Percentiles rank a stretch among this genome's conserved stretches.
These are phyloP conservation scores for Mnemiopsis leidyi DNA, from an alignment of 37 sponge, comb jelly and placozoan genomes.

Conservation along the genomic window DNA sequence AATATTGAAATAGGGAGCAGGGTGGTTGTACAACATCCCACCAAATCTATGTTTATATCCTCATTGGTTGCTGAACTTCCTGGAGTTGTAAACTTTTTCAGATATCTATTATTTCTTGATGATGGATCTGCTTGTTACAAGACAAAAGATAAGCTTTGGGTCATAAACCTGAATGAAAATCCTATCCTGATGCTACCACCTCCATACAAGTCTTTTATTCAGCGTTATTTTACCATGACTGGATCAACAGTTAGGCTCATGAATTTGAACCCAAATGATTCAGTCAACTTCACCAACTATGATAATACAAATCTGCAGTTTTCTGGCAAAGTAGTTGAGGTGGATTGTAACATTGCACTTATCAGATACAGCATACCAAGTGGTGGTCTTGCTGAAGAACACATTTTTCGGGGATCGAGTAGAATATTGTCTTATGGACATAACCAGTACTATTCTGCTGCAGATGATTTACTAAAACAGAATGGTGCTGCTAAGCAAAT, in stretches of 20 bases:
- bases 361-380: conserved; percentile 27
- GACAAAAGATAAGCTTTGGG: conserved; percentile 59
- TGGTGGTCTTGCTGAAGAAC: conserved; percentile 47
- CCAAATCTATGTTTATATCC: conserved; percentile 55
- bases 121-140: conserved; percentile 61
- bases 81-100: neutral
- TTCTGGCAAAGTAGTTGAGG: conserved; percentile 41
- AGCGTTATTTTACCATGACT: conserved; percentile 34
- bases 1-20: conserved; percentile 57
- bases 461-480: neutral
- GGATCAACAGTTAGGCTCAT: conserved; percentile 1
- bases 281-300: conserved; percentile 32
- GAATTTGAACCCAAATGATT: conserved; percentile 43
- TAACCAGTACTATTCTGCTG: neutral
- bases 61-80: conserved; percentile 62
- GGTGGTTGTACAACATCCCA: conserved; percentile 56
- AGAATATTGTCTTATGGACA: conserved; percentile 51
- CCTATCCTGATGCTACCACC: conserved; percentile 58
- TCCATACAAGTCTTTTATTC: conserved; percentile 55
- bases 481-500: neutral
- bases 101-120: conserved; percentile 47
- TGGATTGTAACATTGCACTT: conserved; percentile 40
- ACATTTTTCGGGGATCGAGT: conserved; percentile 19
- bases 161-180: conserved; percentile 40
- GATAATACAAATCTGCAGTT: conserved; percentile 9